Evolutionary conservation across 2,797 vertebrate species (phyloP).

Genomic region (Monodelphis domestica): DNA sequence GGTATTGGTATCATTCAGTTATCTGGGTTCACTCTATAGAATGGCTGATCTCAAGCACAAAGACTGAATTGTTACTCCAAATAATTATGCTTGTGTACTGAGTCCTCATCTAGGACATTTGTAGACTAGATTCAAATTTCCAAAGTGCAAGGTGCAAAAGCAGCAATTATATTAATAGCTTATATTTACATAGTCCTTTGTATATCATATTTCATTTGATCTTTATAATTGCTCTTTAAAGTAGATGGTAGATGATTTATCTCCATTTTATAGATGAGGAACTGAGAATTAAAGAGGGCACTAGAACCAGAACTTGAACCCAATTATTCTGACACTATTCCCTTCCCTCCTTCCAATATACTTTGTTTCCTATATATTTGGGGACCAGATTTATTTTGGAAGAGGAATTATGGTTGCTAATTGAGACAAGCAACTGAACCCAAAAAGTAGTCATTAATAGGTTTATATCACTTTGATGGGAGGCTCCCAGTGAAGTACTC

Average conservation of each 20-base stretch:
- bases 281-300: not conserved
- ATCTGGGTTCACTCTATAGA: constrained; percentile 25
- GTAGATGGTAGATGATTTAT: not conserved
- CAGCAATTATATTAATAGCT: constrained; percentile 19
- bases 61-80: constrained; percentile 4
- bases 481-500: not conserved
- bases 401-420: not conserved
- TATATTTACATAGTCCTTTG: not conserved
- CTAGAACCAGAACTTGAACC: not conserved
- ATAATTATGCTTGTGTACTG: constrained; percentile 14
- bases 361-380: not conserved
- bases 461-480: not conserved
- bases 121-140: not conserved
- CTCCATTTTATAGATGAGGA: not conserved
- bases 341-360: not conserved
- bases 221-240: not conserved
- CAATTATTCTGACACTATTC: not conserved
- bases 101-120: constrained; percentile 9
- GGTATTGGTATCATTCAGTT: not conserved
- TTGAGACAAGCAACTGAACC: not conserved
- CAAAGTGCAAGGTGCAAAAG: not conserved
- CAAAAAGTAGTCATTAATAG: not conserved
- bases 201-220: not conserved
- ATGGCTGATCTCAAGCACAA: constrained; percentile 8
- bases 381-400: not conserved